Evolutionary conservation across 2,888 invertebrate genomes (phyloP).

Genomic region (Amorpha juglandis): DNA sequence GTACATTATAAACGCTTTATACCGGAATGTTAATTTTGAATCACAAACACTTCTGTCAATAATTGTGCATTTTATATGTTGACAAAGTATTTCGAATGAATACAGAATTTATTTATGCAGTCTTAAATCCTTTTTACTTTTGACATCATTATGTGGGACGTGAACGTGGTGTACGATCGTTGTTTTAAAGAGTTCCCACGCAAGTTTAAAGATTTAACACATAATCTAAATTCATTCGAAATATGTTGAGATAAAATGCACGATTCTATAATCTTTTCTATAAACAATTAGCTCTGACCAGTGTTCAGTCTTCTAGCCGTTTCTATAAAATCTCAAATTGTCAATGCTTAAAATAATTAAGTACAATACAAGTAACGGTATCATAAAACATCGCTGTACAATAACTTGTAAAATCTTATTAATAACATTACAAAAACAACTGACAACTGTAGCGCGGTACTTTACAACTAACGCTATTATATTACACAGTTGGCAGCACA

Average conservation of each 20-base stretch:
- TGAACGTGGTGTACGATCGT: too few relatives aligned
- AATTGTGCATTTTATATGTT: conserved; percentile 26
- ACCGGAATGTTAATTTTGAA: conserved; percentile 73
- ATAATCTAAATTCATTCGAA: neutral
- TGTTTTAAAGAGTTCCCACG: too few relatives aligned
- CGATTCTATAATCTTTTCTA: conserved; percentile 36
- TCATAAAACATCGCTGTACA: conserved; percentile 19
- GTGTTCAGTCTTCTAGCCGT: conserved; percentile 65
- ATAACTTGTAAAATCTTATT: conserved; percentile 27
- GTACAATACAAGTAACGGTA: conserved; percentile 28
- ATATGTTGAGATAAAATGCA: neutral
- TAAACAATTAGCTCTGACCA: conserved; percentile 47
- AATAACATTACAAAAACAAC: conserved; percentile 24
- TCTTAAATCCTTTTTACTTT: too few relatives aligned
- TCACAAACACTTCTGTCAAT: conserved; percentile 50
- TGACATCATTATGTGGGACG: too few relatives aligned
- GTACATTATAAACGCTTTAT: conserved; percentile 47
- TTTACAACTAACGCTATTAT: neutral
- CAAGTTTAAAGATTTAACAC: too few relatives aligned
- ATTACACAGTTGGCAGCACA: neutral
- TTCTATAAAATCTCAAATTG: conserved; percentile 58
- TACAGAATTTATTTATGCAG: neutral
- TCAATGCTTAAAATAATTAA: conserved; percentile 47
- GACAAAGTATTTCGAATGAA: neutral
- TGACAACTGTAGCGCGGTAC: conserved; percentile 14